A percentile compares a stretch with the other conserved stretches of the same genome.
phyloP scores from a whole-genome alignment of 2,888 invertebrate genomes.

The Oegoconia quadripuncta region DNA sequence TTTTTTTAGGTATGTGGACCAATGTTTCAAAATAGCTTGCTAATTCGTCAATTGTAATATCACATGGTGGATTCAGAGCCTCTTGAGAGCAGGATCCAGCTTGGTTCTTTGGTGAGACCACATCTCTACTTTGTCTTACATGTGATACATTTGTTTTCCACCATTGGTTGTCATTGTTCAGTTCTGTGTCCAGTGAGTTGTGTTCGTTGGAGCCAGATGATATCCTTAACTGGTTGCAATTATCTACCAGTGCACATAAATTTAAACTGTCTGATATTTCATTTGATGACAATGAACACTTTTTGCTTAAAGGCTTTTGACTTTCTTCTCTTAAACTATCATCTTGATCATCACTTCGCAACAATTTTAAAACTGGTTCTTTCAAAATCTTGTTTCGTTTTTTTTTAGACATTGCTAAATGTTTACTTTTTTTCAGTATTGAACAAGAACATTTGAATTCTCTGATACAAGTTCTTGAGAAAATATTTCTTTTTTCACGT shows the following conservation, averaged over 20 bases:
- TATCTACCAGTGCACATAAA: conserved; percentile 61
- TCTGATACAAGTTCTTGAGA: conserved; percentile 28
- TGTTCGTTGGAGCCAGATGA: conserved; percentile 39
- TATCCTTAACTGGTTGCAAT: conserved; percentile 66
- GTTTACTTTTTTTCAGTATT: conserved; percentile 39
- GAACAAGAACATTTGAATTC: conserved; percentile 50
- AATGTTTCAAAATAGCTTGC: conserved; percentile 97
- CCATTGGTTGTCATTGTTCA: conserved; percentile 45
- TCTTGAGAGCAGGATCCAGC: conserved; percentile 87
- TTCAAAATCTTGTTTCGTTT: conserved; percentile 71
- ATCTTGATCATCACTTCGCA: conserved; percentile 41
- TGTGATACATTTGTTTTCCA: conserved; percentile 46
- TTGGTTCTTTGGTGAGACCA: conserved; percentile 39
- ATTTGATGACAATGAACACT: conserved; percentile 22
- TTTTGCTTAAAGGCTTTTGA: conserved; percentile 27
- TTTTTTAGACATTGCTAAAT: conserved; percentile 51
- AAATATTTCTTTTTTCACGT: conserved; percentile 26
- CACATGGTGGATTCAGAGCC: conserved; percentile 85
- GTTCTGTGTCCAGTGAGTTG: conserved; percentile 22
- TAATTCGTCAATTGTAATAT: conserved; percentile 95
- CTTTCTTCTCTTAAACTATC: conserved; percentile 25
- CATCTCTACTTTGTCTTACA: conserved; percentile 36
- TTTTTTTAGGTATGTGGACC: conserved; percentile 97
- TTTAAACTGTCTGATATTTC: conserved; percentile 44
- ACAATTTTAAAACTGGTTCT: conserved; percentile 77